Percentiles rank a stretch among this genome's conserved stretches.
These are phyloP conservation scores for Lagopus muta DNA, from an alignment of 2,113 vertebrate species.

Conservation along the genomic window DNA sequence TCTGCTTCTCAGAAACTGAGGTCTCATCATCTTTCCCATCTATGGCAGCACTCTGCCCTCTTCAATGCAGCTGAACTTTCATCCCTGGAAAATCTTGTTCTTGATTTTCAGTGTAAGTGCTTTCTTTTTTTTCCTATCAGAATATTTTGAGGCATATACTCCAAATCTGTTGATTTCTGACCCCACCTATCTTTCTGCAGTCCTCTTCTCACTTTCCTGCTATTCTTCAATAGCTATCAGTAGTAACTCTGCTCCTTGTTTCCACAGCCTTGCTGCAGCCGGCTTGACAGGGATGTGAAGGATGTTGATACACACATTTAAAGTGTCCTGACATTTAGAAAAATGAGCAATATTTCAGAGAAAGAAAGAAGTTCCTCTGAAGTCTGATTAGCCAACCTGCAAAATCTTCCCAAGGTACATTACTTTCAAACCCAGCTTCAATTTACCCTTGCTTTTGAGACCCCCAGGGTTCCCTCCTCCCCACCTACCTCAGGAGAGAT, in stretches of 20 bases:
- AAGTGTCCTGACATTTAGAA: not conserved
- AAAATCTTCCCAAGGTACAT: not conserved
- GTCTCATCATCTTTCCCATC: not conserved
- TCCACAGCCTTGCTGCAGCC: not conserved
- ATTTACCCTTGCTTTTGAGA: not conserved
- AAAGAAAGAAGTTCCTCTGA: not conserved
- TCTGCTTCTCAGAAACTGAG: not conserved
- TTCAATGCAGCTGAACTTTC: not conserved
- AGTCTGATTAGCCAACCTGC: not conserved
- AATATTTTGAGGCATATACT: not conserved
- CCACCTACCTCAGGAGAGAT: accelerated
- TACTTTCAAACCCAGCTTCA: not conserved
- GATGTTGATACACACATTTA: not conserved
- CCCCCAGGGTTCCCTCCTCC: not conserved
- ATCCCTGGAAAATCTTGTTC: not conserved
- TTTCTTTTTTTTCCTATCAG: not conserved
- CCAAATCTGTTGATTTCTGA: not conserved
- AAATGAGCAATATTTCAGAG: not conserved
- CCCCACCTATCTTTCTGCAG: not conserved
- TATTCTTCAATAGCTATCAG: not conserved
- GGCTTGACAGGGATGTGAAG: not conserved
- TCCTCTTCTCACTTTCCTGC: not conserved
- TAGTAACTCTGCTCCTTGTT: not conserved
- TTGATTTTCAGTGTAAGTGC: not conserved
- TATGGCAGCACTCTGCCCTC: not conserved